Conservation (phyloP, 2,888 invertebrate genomes). For the Chalcosyrphus nemorum region DNA sequence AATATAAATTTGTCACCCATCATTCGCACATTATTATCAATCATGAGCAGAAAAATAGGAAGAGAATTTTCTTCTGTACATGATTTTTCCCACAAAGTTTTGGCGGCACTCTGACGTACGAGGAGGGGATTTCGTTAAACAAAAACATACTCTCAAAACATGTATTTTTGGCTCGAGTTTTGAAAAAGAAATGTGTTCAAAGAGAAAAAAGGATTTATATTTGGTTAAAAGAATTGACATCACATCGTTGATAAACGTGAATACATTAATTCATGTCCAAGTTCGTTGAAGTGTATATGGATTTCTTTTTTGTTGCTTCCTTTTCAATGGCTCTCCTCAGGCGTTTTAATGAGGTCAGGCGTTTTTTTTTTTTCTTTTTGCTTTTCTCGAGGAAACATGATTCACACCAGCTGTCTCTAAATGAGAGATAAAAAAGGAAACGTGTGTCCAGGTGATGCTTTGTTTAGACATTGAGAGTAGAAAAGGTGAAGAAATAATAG, state of each 20-base stretch:
- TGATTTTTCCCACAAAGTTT: too few species aligned
- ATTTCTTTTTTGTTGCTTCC: too few species aligned
- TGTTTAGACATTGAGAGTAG: constrained; percentile 5
- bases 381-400: background rate
- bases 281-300: background rate
- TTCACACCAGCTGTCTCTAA: background rate
- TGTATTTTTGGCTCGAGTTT: background rate
- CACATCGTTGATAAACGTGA: constrained; percentile 19
- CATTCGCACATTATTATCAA: too few species aligned
- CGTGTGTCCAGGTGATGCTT: background rate
- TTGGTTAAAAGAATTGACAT: constrained; percentile 41
- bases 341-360: constrained; percentile 15
- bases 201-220: constrained; percentile 10
- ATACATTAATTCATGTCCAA: constrained; percentile 10
- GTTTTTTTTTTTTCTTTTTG: too few species aligned
- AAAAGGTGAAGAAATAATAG: background rate
- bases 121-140: constrained; percentile 30
- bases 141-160: constrained; percentile 48
- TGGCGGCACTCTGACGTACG: constrained; percentile 50
- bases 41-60: too few species aligned
- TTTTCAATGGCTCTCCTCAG: background rate
- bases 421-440: background rate
- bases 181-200: constrained; percentile 27
- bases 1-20: too few species aligned
- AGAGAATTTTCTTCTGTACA: too few species aligned